These are phyloP conservation scores for Arizona elegans DNA, from an alignment of 2,113 vertebrate genomes.

Conservation along the genomic window DNA sequence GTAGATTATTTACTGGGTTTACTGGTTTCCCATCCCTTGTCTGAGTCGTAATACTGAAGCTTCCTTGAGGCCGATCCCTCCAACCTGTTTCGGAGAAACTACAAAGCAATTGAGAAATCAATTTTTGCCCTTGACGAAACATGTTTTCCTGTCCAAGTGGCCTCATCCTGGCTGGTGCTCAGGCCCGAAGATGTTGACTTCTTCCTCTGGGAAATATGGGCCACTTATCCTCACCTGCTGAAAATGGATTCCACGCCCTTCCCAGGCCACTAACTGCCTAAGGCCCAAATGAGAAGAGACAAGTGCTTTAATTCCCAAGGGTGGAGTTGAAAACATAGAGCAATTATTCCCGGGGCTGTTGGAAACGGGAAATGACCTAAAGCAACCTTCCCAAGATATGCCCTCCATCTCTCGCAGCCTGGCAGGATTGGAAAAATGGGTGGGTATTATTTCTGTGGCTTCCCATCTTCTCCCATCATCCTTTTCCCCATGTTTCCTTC, in stretches of 20 bases:
- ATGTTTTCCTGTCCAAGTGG: not conserved
- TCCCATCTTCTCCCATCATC: not conserved
- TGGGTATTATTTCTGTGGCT: not conserved
- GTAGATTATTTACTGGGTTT: not conserved
- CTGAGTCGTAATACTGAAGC: not conserved
- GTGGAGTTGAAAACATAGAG: not conserved
- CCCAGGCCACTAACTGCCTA: constrained; percentile 10
- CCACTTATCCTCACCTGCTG: constrained; percentile 4
- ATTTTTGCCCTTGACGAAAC: not conserved
- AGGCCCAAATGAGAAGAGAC: not conserved
- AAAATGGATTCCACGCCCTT: not conserved
- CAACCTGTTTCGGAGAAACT: not conserved
- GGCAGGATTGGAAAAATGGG: not conserved
- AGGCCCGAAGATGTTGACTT: constrained; percentile 2
- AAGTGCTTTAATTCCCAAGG: not conserved
- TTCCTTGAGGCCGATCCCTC: not conserved
- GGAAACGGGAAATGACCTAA: not conserved
- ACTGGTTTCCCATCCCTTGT: not conserved
- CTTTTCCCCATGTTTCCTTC: not conserved
- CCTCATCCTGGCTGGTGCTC: constrained; percentile 28
- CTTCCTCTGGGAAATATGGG: constrained; percentile 15
- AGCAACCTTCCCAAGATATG: not conserved
- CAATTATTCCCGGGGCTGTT: not conserved
- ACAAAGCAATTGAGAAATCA: not conserved
- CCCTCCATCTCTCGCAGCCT: not conserved